phyloP scores from a whole-genome alignment of 2,888 invertebrate species.

The Gastrophysa polygoni region DNA sequence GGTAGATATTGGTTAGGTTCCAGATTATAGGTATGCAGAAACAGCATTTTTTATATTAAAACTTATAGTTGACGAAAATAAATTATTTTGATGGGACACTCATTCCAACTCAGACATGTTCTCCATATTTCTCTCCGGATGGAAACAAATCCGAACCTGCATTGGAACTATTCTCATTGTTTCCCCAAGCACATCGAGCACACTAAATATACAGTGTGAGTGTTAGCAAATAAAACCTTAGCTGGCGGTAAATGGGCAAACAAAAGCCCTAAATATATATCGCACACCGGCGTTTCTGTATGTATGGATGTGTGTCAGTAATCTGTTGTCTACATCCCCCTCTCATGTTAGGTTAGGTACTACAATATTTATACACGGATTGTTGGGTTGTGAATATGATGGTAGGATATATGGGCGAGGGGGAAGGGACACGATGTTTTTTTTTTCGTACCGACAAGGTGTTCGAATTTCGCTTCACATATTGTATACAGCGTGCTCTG shows the following conservation, averaged over 20 bases:
- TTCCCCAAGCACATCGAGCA: conserved; percentile 32
- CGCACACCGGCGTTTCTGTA: conserved; percentile 37
- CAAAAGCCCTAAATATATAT: conserved; percentile 48
- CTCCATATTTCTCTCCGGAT: too few species aligned
- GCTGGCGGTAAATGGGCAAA: conserved; percentile 59
- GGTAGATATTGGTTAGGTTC: too few species aligned
- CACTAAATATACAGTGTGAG: conserved; percentile 49
- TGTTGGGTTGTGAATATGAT: conserved; percentile 14
- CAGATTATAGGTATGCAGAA: too few species aligned
- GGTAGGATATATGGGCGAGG: neutral
- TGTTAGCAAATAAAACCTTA: conserved; percentile 57
- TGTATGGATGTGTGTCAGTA: conserved; percentile 48
- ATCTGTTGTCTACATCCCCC: conserved; percentile 57
- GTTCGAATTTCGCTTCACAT: too few species aligned
- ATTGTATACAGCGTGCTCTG: too few species aligned
- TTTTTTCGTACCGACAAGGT: too few species aligned
- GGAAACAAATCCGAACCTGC: conserved; percentile 16
- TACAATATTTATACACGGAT: conserved; percentile 56
- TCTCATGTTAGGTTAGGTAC: conserved; percentile 51
- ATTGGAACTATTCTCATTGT: neutral
- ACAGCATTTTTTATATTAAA: too few species aligned
- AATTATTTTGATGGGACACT: too few species aligned
- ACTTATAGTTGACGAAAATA: too few species aligned
- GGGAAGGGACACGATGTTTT: too few species aligned
- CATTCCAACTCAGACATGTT: too few species aligned